Base-by-base conservation (phyloP, 2,888 invertebrate genomes). In the Leptura quadrifasciata region DNA sequence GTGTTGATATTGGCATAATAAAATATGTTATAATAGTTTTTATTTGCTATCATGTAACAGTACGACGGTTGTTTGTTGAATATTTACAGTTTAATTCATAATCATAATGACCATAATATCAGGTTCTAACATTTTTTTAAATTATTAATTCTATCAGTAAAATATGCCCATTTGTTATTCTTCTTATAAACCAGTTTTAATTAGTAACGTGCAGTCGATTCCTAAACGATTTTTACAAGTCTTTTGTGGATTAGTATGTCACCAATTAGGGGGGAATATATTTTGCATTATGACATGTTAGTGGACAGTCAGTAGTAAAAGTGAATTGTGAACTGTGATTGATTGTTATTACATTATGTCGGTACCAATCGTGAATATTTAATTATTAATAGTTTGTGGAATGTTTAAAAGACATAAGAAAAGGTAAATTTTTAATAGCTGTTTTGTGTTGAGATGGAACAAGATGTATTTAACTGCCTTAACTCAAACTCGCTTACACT, bases 181-280 rank as follows among this genome's bases (percentile, higher is more conserved):
- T 31, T 47, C 52, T 31, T 64, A 21, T 39, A 24, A 57, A 69
- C 69, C 15, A 47, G 58, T 69, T 60, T 35, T 60, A 69, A 58
- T 69, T 58, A 21, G 20, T 21, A 39, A 69, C 69, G 69, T 58
- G 69, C 18, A 15, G 18, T 39, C 27, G 60, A 57, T 68, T 17
- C 15, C n/a, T 18, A 60, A 69, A 31, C 47, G 21, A 24, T 69
- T 39, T 69, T 58, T 39, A 15, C 31, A n/a, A 24, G 39, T 39
- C 20, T 21, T 17, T 69, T 58, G 69, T 58, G 35, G 58, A 58
- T 69, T 58, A 69, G 58, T 69, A 21, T 69, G 69, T 69, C 58
- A 58, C 18, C 17, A 35, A 9, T 60, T 35, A 17, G 12, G 39
- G 58, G 69, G 69, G 58, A 69, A 69, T 57, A 69, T 39, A n/a